Percentiles rank a stretch among this genome's conserved stretches.
These are phyloP conservation scores for Campodea augens DNA, from an alignment of 1,140 invertebrate species.

Conservation along the genomic window DNA sequence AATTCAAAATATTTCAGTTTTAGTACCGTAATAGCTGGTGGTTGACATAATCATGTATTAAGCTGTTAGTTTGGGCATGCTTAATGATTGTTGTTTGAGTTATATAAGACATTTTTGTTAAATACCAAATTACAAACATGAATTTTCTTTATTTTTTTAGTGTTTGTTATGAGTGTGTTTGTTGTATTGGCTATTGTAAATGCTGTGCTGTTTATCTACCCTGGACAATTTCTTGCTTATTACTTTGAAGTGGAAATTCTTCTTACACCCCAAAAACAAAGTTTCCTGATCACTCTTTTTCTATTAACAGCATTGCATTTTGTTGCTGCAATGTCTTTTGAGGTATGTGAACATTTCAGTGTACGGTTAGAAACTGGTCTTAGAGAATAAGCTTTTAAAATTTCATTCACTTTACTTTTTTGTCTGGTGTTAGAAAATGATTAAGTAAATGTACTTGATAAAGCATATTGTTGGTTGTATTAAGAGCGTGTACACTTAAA, in stretches of 20 bases:
- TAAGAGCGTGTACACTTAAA: neutral
- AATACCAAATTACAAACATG: too few species aligned
- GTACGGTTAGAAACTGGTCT: neutral
- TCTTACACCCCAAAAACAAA: constrained; percentile 3
- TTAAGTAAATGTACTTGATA: too few species aligned
- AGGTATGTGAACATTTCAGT: constrained; percentile 9
- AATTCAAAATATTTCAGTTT: too few species aligned
- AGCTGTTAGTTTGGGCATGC: too few species aligned
- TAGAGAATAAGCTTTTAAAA: neutral
- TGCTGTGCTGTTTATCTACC: constrained; percentile 1
- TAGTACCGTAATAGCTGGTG: too few species aligned
- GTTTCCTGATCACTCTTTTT: constrained; percentile 10
- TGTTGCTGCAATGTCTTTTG: constrained; percentile 11
- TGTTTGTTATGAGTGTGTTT: neutral
- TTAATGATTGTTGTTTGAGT: too few species aligned
- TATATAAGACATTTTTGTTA: too few species aligned
- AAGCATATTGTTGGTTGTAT: neutral
- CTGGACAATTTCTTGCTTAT: constrained; percentile 1
- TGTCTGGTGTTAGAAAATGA: too few species aligned
- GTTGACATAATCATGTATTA: too few species aligned
- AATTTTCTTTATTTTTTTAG: constrained; percentile 2
- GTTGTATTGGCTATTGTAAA: neutral
- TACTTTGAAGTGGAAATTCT: constrained; percentile 1
- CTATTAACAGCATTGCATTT: constrained; percentile 12
- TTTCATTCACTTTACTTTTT: neutral